Conservation (phyloP, 2,113 vertebrate genomes). For the Mellivora capensis region DNA sequence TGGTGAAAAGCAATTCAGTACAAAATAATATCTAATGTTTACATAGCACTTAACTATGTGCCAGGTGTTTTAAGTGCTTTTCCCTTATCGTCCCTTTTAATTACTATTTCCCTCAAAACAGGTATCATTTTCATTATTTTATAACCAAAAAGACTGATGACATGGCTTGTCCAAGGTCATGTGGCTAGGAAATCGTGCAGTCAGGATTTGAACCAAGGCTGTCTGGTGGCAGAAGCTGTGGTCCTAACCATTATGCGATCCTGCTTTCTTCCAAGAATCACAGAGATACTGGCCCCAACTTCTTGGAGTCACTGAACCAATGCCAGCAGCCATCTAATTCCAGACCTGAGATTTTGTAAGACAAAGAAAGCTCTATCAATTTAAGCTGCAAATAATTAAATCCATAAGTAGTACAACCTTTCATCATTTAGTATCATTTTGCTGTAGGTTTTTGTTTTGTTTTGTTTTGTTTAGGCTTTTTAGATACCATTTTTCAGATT, state of each 20-base stretch:
- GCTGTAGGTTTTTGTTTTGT: not conserved
- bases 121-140: not conserved
- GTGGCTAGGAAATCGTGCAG: not conserved
- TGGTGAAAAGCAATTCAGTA: not conserved
- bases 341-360: not conserved
- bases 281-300: not conserved
- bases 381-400: not conserved
- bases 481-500: not conserved
- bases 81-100: not conserved
- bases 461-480: not conserved
- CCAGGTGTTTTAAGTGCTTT: not conserved
- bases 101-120: not conserved
- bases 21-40: not conserved
- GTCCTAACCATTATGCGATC: not conserved
- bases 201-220: not conserved
- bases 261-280: not conserved
- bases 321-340: not conserved
- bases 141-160: not conserved
- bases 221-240: not conserved
- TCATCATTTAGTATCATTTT: not conserved
- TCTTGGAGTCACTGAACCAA: not conserved
- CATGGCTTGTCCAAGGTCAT: not conserved
- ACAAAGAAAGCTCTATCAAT: not conserved
- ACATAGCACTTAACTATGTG: not conserved
- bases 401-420: not conserved